Conservation (phyloP, 1,140 invertebrate species). For the Philopotamus ludificatus region DNA sequence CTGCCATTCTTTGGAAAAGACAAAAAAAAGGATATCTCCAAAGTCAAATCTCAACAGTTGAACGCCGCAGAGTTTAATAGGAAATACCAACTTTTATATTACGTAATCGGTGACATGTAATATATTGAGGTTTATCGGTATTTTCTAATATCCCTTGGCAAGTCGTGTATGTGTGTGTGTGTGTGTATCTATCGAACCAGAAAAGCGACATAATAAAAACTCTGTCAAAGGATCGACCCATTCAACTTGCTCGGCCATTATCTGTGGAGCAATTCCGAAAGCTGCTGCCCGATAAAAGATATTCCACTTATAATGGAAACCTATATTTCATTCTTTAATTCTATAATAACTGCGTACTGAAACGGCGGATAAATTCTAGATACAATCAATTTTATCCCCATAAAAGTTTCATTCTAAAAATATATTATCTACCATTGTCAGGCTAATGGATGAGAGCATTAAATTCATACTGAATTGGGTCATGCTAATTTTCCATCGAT, state of each 20-base stretch:
- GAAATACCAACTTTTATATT: conserved; percentile 18
- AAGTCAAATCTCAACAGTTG: neutral
- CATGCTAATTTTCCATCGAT: no score
- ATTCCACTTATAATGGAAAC: neutral
- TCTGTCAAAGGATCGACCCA: neutral
- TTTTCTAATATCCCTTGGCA: conserved; percentile 19
- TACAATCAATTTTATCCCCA: no score
- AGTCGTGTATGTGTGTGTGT: neutral
- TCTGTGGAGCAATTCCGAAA: neutral
- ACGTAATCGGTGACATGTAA: conserved; percentile 17
- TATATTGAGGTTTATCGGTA: conserved; percentile 19
- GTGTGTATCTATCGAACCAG: conserved; percentile 1
- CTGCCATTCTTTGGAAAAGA: no score
- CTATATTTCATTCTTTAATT: neutral
- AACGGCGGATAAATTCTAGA: no score
- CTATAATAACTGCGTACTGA: no score
- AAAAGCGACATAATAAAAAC: conserved; percentile 3
- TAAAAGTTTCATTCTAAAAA: no score
- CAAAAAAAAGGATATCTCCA: no score
- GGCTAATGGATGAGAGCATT: no score
- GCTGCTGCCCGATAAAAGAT: neutral
- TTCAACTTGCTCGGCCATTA: neutral
- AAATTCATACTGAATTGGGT: no score
- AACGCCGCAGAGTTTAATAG: conserved; percentile 15
- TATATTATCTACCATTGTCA: no score